These are phyloP conservation scores for Tinea pellionella DNA, from an alignment of 2,888 invertebrate genomes.

Conservation along the genomic window DNA sequence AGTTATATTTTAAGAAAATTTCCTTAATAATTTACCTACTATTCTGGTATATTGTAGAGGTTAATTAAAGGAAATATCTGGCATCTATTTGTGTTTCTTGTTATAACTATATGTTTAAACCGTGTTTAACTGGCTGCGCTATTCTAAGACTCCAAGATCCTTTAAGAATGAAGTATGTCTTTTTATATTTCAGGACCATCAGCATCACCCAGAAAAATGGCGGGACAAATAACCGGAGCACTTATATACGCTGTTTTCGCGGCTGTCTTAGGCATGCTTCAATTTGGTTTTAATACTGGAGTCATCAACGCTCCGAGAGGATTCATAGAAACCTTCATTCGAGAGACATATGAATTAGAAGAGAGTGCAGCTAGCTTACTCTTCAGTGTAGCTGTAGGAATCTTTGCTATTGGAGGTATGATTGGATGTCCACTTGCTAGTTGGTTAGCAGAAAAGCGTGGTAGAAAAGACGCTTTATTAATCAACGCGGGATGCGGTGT, in stretches of 20 bases:
- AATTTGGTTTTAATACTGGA: constrained; percentile 79
- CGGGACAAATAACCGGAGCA: constrained; percentile 69
- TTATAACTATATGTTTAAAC: too few relatives aligned
- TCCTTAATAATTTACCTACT: too few relatives aligned
- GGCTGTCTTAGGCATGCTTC: constrained; percentile 77
- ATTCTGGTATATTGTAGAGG: too few relatives aligned
- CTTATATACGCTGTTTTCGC: constrained; percentile 73
- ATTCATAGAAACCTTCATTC: constrained; percentile 74
- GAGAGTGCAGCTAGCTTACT: constrained; percentile 59
- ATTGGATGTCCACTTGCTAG: constrained; percentile 81
- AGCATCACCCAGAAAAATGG: constrained; percentile 32
- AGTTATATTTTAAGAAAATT: too few relatives aligned
- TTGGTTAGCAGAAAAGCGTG: constrained; percentile 76
- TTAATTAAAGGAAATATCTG: too few relatives aligned
- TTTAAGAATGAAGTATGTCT: too few relatives aligned
- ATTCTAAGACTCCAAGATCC: too few relatives aligned
- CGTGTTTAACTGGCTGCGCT: too few relatives aligned
- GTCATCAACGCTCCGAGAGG: constrained; percentile 75
- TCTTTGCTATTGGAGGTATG: constrained; percentile 84
- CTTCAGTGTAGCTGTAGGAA: constrained; percentile 76
- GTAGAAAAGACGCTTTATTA: constrained; percentile 75
- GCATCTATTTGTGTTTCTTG: too few relatives aligned
- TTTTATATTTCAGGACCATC: constrained; percentile 32
- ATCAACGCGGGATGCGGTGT: constrained; percentile 75
- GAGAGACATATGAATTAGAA: constrained; percentile 53